phyloP scores from a whole-genome alignment of 1,140 invertebrate genomes.

The Hyles vespertilio region DNA sequence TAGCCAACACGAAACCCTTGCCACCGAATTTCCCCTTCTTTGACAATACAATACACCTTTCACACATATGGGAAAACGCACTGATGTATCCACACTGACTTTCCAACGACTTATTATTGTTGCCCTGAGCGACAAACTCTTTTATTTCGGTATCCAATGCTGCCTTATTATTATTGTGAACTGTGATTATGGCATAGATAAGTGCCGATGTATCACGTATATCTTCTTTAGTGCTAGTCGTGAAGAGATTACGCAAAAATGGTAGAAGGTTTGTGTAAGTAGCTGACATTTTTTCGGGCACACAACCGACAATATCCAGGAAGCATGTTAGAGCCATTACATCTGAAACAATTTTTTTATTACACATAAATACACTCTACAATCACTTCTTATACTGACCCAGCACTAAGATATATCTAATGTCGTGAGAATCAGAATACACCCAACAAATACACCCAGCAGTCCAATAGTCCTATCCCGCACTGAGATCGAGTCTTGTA shows the following conservation, averaged over 20 bases:
- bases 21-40: slow-evolving; percentile 65
- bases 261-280: slow-evolving; percentile 77
- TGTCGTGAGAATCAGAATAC: too few relatives aligned
- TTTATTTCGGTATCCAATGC: slow-evolving; percentile 77
- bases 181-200: slow-evolving; percentile 82
- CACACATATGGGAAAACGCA: slow-evolving; percentile 81
- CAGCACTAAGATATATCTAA: too few relatives aligned
- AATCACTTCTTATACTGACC: too few relatives aligned
- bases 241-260: slow-evolving; percentile 80
- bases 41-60: slow-evolving; percentile 77
- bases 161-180: slow-evolving; percentile 67
- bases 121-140: slow-evolving; percentile 73
- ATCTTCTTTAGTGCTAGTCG: slow-evolving; percentile 83
- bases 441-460: too few relatives aligned
- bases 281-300: slow-evolving; percentile 77
- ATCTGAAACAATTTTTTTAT: slow-evolving; percentile 52
- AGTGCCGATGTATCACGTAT: slow-evolving; percentile 82
- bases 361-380: too few relatives aligned
- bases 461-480: too few relatives aligned
- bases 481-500: too few relatives aligned
- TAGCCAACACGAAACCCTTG: slow-evolving; percentile 55
- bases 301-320: slow-evolving; percentile 84
- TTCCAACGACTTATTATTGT: slow-evolving; percentile 79
- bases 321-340: slow-evolving; percentile 82
- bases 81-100: slow-evolving; percentile 84